Conservation (phyloP, 2,888 invertebrate species). For the Aleiodes testaceus region DNA sequence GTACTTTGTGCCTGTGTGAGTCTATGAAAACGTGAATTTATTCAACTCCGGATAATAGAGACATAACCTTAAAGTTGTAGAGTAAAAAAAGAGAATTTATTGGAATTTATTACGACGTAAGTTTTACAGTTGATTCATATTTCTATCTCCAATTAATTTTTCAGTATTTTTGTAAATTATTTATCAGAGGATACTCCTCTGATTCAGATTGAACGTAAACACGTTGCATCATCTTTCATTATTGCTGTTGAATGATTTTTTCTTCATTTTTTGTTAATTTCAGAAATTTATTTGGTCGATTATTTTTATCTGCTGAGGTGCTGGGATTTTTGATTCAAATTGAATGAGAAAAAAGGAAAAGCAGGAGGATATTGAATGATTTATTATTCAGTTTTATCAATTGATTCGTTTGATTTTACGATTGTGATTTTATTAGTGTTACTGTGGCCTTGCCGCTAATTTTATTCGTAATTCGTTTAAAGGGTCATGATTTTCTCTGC, state of each 20-base stretch:
- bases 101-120: background rate
- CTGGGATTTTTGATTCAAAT: background rate
- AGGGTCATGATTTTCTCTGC: conserved; percentile 29
- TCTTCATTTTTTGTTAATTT: background rate
- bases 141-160: background rate
- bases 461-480: conserved; percentile 39
- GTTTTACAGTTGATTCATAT: background rate
- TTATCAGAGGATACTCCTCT: too few species aligned
- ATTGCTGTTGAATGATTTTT: background rate
- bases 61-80: conserved; percentile 37
- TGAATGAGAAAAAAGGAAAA: background rate
- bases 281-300: background rate
- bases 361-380: too few species aligned
- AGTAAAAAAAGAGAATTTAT: background rate
- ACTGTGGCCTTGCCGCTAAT: conserved; percentile 40
- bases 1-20: background rate
- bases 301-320: conserved; percentile 1
- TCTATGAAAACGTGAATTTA: background rate
- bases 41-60: background rate
- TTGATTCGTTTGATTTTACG: conserved; percentile 24
- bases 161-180: background rate
- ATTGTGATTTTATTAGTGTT: conserved; percentile 35
- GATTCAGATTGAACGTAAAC: too few species aligned
- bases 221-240: too few species aligned
- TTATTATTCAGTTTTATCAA: conserved; percentile 27